These are phyloP conservation scores for Caenorhabditis inopinata DNA, from an alignment of 1,140 invertebrate genomes.

Conservation along the genomic window DNA sequence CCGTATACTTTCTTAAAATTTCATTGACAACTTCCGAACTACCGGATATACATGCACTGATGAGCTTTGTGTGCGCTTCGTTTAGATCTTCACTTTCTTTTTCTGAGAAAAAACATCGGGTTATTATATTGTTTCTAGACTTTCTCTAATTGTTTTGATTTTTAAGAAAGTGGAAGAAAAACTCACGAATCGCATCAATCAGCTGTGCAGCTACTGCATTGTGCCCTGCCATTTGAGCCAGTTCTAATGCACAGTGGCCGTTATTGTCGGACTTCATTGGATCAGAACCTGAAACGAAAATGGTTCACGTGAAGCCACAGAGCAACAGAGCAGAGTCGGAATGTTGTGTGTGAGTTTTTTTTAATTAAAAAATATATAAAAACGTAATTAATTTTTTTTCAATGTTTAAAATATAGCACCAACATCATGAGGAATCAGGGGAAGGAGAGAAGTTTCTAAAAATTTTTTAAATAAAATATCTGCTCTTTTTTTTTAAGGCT, in stretches of 20 bases:
- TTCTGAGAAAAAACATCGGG: slow-evolving; percentile 54
- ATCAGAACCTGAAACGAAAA: neutral
- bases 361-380: no score
- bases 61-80: slow-evolving; percentile 45
- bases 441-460: no score
- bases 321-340: no score
- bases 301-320: no score
- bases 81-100: slow-evolving; percentile 46
- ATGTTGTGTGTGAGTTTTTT: no score
- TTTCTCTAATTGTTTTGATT: neutral
- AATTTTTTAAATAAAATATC: no score
- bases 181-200: slow-evolving; percentile 74
- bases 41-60: slow-evolving; percentile 54
- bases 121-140: neutral
- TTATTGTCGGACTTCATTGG: slow-evolving; percentile 20
- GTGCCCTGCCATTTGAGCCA: slow-evolving; percentile 77
- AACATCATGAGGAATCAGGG: no score
- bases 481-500: no score
- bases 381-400: no score
- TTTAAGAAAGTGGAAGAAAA: neutral
- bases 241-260: slow-evolving; percentile 67
- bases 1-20: slow-evolving; percentile 17
- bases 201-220: slow-evolving; percentile 73
- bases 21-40: slow-evolving; percentile 38
- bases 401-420: no score